phyloP scores from a whole-genome alignment of 2,797 vertebrate genomes.

The Centroberyx gerrardi region DNA sequence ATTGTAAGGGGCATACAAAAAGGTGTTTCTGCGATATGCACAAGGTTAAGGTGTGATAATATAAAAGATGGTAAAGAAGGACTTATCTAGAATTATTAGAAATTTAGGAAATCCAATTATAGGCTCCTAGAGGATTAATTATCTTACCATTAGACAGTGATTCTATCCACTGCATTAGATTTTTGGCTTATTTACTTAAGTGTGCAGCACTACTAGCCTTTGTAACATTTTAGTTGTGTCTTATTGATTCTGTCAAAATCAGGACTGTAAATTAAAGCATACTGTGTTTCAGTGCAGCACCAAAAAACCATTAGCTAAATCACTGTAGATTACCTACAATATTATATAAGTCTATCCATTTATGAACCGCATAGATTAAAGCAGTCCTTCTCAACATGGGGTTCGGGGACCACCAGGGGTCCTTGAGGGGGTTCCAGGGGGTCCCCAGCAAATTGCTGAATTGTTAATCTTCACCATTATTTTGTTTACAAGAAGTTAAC shows the following conservation, averaged over 20 bases:
- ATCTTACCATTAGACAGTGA: conserved; percentile 8
- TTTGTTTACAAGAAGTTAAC: too few relatives aligned
- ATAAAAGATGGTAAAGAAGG: conserved; percentile 11
- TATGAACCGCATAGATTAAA: too few relatives aligned
- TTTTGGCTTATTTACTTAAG: neutral
- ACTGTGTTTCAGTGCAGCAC: neutral
- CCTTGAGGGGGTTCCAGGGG: too few relatives aligned
- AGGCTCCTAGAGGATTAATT: conserved; percentile 25
- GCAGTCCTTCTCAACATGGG: too few relatives aligned
- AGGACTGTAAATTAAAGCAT: neutral
- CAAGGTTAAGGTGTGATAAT: conserved; percentile 26
- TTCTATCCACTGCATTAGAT: neutral
- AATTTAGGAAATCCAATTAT: conserved; percentile 40
- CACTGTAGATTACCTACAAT: neutral
- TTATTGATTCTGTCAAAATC: neutral
- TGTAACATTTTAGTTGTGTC: neutral
- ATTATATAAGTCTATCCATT: too few relatives aligned
- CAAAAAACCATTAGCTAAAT: neutral
- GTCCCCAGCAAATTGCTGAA: too few relatives aligned
- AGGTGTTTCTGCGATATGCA: conserved; percentile 19
- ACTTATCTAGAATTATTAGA: conserved; percentile 31
- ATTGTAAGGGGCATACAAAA: neutral
- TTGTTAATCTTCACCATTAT: too few relatives aligned
- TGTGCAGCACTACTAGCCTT: neutral
- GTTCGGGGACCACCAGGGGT: too few relatives aligned